A percentile compares a stretch with the other conserved stretches of the same genome.
Conservation (phyloP, 2,888 invertebrate genomes). For the Scaptodrosophila latifasciaeformis region DNA sequence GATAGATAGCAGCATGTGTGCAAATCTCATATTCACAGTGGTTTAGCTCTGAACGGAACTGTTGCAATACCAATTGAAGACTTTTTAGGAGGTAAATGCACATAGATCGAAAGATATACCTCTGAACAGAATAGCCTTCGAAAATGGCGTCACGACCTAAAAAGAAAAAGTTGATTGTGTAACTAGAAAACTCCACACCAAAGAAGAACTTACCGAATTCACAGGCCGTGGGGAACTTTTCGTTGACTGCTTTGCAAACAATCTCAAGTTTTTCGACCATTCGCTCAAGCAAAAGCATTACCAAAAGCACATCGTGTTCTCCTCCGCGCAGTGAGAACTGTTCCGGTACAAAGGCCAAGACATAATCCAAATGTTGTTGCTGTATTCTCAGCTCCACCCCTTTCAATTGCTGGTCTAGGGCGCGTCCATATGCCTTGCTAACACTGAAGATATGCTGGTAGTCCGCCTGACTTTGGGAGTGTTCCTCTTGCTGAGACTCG, state of each 20-base stretch:
- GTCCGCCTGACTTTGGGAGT: constrained; percentile 78
- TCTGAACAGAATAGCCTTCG: constrained; percentile 90
- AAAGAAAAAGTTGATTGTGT: neutral
- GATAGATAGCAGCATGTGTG: constrained; percentile 88
- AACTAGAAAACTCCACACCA: neutral
- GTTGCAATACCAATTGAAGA: constrained; percentile 83
- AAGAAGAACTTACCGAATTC: constrained; percentile 79
- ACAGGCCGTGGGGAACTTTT: constrained; percentile 87
- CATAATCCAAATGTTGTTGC: constrained; percentile 87
- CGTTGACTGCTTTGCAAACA: constrained; percentile 89
- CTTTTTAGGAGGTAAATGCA: constrained; percentile 85
- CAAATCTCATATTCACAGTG: constrained; percentile 88
- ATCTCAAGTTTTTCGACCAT: constrained; percentile 91
- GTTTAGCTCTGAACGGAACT: constrained; percentile 84
- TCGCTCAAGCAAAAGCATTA: constrained; percentile 89
- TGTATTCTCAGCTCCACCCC: constrained; percentile 92
- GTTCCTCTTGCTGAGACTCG: constrained; percentile 66
- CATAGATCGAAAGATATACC: constrained; percentile 89
- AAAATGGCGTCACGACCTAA: constrained; percentile 80
- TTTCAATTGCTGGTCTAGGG: constrained; percentile 92
- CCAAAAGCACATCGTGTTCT: constrained; percentile 93
- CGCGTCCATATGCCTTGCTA: constrained; percentile 82
- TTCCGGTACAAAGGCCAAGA: constrained; percentile 96
- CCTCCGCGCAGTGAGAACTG: constrained; percentile 87
- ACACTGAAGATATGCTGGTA: constrained; percentile 81